A percentile compares a stretch with the other conserved stretches of the same genome.
phyloP scores from a whole-genome alignment of 2,888 invertebrate genomes.

The Ornithoptera priamus region DNA sequence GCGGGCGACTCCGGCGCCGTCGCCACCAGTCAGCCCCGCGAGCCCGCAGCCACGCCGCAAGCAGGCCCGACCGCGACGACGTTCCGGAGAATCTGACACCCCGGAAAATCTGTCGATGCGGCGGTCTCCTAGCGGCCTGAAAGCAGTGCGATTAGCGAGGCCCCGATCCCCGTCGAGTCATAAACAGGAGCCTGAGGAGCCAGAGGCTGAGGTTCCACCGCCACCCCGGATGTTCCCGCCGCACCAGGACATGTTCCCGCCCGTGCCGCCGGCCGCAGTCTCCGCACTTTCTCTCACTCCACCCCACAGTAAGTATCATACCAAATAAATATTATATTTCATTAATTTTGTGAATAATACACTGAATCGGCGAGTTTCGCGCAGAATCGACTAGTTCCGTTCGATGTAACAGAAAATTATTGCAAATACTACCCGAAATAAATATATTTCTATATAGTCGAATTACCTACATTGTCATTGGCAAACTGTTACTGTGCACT shows the following conservation, averaged over 20 bases:
- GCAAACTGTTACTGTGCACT: not conserved
- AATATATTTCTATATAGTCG: not conserved
- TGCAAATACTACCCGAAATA: not conserved
- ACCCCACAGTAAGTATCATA: slow-evolving; percentile 85
- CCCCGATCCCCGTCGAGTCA: slow-evolving; percentile 60
- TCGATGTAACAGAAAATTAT: not conserved
- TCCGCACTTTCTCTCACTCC: slow-evolving; percentile 89
- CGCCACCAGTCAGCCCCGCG: slow-evolving; percentile 80
- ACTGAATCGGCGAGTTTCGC: not conserved
- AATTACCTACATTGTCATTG: not conserved
- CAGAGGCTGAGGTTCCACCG: slow-evolving; percentile 75
- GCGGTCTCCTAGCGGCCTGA: slow-evolving; percentile 68
- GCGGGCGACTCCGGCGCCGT: slow-evolving; percentile 67
- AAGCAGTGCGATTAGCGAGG: slow-evolving; percentile 66
- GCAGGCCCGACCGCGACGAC: slow-evolving; percentile 90
- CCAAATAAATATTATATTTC: not conserved
- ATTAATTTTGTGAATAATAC: not conserved
- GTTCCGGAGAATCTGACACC: slow-evolving; percentile 86
- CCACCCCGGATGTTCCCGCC: slow-evolving; percentile 79
- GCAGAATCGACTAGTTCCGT: not conserved
- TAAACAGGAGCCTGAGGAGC: slow-evolving; percentile 66
- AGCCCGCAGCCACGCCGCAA: slow-evolving; percentile 92
- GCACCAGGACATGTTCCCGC: slow-evolving; percentile 85
- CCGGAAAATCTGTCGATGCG: slow-evolving; percentile 83
- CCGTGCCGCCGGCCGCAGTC: slow-evolving; percentile 83